phyloP scores from a whole-genome alignment of 2,113 vertebrate species.

The Channa maculata region DNA sequence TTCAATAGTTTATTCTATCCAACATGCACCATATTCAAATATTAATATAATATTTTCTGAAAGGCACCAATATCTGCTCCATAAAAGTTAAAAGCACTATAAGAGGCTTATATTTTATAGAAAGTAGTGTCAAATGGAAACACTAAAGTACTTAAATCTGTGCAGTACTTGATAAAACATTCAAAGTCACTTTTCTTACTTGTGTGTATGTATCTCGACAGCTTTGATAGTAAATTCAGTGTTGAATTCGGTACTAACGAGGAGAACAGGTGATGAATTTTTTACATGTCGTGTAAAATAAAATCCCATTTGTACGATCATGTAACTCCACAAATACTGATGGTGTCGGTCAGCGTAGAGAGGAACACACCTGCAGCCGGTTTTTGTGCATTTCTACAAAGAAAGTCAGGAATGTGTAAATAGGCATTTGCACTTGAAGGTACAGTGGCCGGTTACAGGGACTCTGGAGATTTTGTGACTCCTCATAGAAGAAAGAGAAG shows the following conservation, averaged over 20 bases:
- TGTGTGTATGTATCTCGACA: neutral
- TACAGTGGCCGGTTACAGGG: neutral
- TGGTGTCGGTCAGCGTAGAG: neutral
- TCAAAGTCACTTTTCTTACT: no score
- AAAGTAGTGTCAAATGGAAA: neutral
- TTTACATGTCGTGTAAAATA: neutral
- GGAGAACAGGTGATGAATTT: neutral
- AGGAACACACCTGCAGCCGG: neutral
- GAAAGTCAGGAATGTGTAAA: neutral
- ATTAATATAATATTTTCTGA: no score
- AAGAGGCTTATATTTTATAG: neutral
- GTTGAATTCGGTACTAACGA: neutral
- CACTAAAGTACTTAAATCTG: neutral
- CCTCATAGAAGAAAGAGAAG: no score
- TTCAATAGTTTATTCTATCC: neutral
- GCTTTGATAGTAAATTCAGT: neutral
- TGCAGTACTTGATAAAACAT: no score
- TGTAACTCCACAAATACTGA: neutral
- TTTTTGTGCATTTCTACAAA: neutral
- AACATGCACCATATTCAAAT: no score
- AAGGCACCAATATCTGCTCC: no score
- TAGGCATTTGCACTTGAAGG: neutral
- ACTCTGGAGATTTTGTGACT: no score
- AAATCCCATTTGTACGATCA: neutral
- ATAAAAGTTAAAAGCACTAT: no score